phyloP scores from a whole-genome alignment of 35 echinoderm and acorn worm species.

The Nesometra sesokonis region DNA sequence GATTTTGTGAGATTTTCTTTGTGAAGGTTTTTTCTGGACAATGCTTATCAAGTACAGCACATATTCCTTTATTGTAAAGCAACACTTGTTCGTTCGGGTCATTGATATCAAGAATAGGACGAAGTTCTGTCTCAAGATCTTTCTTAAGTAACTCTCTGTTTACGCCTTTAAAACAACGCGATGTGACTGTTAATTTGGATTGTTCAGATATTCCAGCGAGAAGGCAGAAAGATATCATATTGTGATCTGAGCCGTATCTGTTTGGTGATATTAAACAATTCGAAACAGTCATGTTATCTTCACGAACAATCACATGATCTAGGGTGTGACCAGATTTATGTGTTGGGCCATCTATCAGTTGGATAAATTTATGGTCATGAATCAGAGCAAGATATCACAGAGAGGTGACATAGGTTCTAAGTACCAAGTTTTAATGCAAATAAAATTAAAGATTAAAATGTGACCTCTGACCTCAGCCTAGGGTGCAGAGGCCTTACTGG shows the following conservation, averaged over 20 bases:
- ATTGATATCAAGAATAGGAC: background rate
- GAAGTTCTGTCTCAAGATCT: background rate
- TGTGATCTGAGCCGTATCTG: background rate
- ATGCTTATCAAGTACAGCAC: conserved; percentile 9
- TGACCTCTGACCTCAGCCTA: too few relatives aligned
- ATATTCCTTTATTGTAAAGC: background rate
- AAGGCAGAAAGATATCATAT: too few relatives aligned
- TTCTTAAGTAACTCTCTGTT: too few relatives aligned
- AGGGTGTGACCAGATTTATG: conserved; percentile 2
- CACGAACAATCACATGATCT: background rate
- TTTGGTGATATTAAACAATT: background rate
- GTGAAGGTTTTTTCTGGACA: conserved; percentile 10
- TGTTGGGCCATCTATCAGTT: background rate
- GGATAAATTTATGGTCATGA: background rate
- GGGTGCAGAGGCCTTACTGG: too few relatives aligned
- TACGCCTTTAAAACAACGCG: too few relatives aligned
- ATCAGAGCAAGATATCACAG: too few relatives aligned
- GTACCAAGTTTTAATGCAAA: too few relatives aligned
- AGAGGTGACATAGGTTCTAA: too few relatives aligned
- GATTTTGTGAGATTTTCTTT: background rate
- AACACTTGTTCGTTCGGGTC: background rate
- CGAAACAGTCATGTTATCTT: background rate
- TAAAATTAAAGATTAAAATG: too few relatives aligned
- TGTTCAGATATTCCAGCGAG: too few relatives aligned
- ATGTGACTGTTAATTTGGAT: too few relatives aligned